Percentiles rank a stretch among this genome's conserved stretches.
Evolutionary conservation across 1,140 invertebrate species (phyloP).

Genomic region (Drosophila serrata): DNA sequence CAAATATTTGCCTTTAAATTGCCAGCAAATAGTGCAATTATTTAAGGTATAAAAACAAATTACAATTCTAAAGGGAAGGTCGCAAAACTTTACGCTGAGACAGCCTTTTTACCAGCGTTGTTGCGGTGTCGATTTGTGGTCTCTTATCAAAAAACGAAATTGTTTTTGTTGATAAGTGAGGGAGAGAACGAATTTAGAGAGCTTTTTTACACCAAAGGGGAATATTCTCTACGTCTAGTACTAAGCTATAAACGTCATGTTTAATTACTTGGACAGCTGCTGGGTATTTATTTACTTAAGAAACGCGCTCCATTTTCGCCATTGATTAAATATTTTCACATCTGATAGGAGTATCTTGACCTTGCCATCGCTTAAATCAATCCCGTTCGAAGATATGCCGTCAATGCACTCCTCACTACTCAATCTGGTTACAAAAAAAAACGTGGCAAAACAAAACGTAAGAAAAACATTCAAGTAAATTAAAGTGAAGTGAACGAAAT

Average conservation of each 20-base stretch:
- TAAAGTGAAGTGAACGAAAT: constrained; percentile 42
- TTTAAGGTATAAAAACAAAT: constrained; percentile 33
- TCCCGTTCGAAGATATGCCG: constrained; percentile 64
- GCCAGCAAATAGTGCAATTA: constrained; percentile 23
- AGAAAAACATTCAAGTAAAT: constrained; percentile 39
- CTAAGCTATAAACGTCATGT: constrained; percentile 13
- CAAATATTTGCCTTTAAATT: constrained; percentile 42
- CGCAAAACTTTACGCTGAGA: constrained; percentile 36
- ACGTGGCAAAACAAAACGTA: constrained; percentile 60
- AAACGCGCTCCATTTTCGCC: constrained; percentile 27
- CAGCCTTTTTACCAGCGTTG: constrained; percentile 14
- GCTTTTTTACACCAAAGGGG: constrained; percentile 18
- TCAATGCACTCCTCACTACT: constrained; percentile 26
- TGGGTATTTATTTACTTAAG: constrained; percentile 20
- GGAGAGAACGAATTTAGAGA: constrained; percentile 19
- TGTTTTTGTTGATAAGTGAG: constrained; percentile 55
- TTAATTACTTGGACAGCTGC: constrained; percentile 48
- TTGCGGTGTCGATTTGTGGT: constrained; percentile 30
- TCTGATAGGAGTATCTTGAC: constrained; percentile 52
- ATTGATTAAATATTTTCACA: constrained; percentile 57
- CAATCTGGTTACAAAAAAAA: constrained; percentile 60
- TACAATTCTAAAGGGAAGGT: constrained; percentile 21
- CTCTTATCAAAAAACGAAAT: constrained; percentile 57
- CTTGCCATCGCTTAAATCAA: constrained; percentile 59
- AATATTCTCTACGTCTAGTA: background rate